Evolutionary conservation across 2,797 vertebrate genomes (phyloP).

Genomic region (Poeciliopsis presidionis): DNA sequence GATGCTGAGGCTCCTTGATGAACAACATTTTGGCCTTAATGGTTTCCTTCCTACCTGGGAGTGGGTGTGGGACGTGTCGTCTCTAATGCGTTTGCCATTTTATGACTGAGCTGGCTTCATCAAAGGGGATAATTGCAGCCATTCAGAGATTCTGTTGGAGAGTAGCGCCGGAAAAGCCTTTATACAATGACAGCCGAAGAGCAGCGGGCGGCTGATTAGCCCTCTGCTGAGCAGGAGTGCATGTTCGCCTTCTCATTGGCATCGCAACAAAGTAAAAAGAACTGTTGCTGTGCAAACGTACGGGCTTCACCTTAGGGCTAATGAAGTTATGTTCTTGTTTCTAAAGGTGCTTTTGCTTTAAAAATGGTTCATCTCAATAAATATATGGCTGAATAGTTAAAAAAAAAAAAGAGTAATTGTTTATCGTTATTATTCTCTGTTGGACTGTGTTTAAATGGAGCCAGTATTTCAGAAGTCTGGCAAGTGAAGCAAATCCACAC

Average conservation of each 20-base stretch:
- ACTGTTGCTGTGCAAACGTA: constrained; percentile 27
- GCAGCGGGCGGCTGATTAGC: constrained; percentile 60
- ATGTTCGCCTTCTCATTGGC: constrained; percentile 51
- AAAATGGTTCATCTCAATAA: constrained; percentile 8
- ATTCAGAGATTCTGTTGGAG: constrained; percentile 39
- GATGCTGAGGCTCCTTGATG: constrained; percentile 28
- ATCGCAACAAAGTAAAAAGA: constrained; percentile 33
- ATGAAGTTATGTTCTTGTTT: not conserved
- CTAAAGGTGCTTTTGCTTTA: constrained; percentile 5
- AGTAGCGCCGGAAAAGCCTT: constrained; percentile 35
- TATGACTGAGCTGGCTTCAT: constrained; percentile 35
- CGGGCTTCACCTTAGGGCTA: constrained; percentile 7
- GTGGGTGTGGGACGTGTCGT: constrained; percentile 37
- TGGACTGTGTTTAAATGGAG: constrained; percentile 55
- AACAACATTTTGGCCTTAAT: constrained; percentile 36
- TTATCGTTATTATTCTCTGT: constrained; percentile 35
- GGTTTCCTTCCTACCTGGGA: constrained; percentile 44
- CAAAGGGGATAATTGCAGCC: constrained; percentile 57
- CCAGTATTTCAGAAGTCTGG: constrained; percentile 31
- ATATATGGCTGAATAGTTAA: not conserved
- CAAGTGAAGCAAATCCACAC: constrained; percentile 48
- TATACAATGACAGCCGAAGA: constrained; percentile 50
- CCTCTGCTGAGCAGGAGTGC: constrained; percentile 9
- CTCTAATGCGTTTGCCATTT: constrained; percentile 72
- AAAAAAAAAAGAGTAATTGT: not conserved